Evolutionary conservation across 2,113 vertebrate species (phyloP), one percentile per base, ranked within the genome.

Genomic region (Poeciliopsis occidentalis): DNA sequence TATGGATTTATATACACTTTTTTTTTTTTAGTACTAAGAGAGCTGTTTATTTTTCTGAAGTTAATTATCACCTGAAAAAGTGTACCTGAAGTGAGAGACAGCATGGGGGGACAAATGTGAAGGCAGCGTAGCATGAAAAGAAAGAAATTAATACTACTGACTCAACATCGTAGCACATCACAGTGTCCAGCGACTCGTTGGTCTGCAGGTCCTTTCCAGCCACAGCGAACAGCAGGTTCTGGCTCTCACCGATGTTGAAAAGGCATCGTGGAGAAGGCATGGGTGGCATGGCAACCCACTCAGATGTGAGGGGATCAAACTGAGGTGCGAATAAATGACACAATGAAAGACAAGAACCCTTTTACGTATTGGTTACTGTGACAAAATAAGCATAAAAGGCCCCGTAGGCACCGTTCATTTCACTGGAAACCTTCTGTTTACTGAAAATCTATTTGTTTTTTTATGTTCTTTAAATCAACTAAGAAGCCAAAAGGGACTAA

Each of bases 141-240:
- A 27, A 22, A 54, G 41, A 4, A 27, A 67, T 64, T 41, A 26
- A 71, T 86, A 24, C 0, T 60, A 92, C 97, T 91, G 90, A 99
- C 98, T 94, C 95, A 0, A 92, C 86, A 79, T 99, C 98, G 64
- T 95, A 99, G 93, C 97, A 98, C 92, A 99, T 77, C 0, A 98
- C 96, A 1, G 95, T 95, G 88, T 99, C 97, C 69, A 99, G 91
- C 0, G 97, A 98, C 87, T 97, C 96, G 75, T 97, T 97, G 29
- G 94, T 97, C 88, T 98, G 97, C 69, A 99, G 96, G 89, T 99
- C 97, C 91, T 99, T 99, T 87, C 98, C 98, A 60, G 97, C 97
- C 71, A 99, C 96, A 1, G 95, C 97, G 63, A 97, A 98, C 83
- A 99, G 91, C 84, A 96, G 94, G 92, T 94, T 95, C 31, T 95